A percentile compares a stretch with the other conserved stretches of the same genome.
Evolutionary conservation across 2,113 vertebrate genomes (phyloP).

Genomic region (Melanostigma gelatinosum): DNA sequence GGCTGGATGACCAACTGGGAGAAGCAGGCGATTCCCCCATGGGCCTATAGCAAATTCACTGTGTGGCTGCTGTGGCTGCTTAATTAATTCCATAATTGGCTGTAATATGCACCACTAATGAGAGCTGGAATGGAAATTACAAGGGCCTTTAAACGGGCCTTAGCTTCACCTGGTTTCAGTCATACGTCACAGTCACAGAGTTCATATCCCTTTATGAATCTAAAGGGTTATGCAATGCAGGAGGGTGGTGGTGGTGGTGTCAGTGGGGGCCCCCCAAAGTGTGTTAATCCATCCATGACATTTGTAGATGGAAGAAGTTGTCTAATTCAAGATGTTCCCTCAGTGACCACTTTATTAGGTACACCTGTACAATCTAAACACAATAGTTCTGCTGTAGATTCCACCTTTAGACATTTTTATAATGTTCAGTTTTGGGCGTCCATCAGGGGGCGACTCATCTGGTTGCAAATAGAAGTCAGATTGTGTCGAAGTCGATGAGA

Average conservation of each 20-base stretch:
- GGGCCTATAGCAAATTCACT: neutral
- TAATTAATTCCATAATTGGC: slow-evolving; percentile 3
- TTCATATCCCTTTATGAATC: neutral
- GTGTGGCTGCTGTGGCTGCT: neutral
- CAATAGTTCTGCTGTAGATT: no score
- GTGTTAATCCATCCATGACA: neutral
- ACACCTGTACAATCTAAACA: neutral
- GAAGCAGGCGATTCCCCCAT: neutral
- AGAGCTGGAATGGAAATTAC: neutral
- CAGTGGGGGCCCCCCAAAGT: neutral
- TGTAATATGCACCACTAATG: slow-evolving; percentile 6
- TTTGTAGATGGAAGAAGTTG: neutral
- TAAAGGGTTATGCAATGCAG: neutral
- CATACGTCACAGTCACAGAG: neutral
- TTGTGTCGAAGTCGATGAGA: neutral
- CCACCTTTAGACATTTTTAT: no score
- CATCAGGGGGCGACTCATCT: no score
- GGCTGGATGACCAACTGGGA: neutral
- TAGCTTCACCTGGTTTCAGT: neutral
- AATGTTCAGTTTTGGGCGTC: no score
- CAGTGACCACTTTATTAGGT: neutral
- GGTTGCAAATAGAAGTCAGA: neutral
- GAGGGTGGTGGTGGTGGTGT: neutral
- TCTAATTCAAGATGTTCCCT: neutral
- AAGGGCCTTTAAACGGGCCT: neutral